These are phyloP conservation scores for Heterodera filipjevi DNA, from an alignment of 2,888 invertebrate species.

Conservation along the genomic window DNA sequence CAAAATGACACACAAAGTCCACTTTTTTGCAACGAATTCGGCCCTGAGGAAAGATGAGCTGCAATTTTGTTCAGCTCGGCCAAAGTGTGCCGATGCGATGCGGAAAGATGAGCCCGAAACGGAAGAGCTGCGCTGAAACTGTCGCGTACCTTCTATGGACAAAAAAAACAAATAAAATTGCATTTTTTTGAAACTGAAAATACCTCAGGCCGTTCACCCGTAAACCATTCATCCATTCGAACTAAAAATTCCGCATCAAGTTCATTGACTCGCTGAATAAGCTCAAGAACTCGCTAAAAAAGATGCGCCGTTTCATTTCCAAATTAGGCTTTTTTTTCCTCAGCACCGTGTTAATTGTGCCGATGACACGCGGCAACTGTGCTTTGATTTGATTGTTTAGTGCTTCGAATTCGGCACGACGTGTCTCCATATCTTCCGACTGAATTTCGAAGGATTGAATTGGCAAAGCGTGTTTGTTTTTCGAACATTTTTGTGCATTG, in stretches of 20 bases:
- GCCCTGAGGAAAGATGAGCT: conserved; percentile 18
- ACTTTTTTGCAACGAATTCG: conserved; percentile 18
- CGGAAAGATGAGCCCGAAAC: conserved; percentile 24
- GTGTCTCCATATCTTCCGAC: conserved; percentile 44
- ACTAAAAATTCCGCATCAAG: conserved; percentile 31
- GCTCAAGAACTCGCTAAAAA: conserved; percentile 33
- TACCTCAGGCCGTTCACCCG: conserved; percentile 34
- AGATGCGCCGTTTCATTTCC: neutral
- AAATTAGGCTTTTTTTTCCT: neutral
- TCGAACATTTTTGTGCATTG: conserved; percentile 40
- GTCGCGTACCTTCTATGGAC: conserved; percentile 20
- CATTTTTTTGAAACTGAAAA: neutral
- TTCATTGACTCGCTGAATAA: conserved; percentile 36
- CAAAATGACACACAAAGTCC: neutral
- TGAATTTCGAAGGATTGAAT: conserved; percentile 11
- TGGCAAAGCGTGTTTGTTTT: too few relatives aligned
- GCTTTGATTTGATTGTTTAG: conserved; percentile 57
- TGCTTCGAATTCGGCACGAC: conserved; percentile 54
- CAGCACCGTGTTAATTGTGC: conserved; percentile 43
- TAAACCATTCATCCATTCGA: conserved; percentile 33
- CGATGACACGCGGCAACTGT: conserved; percentile 53
- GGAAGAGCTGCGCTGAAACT: conserved; percentile 21
- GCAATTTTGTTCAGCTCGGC: conserved; percentile 26
- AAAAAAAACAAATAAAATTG: neutral
- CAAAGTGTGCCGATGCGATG: conserved; percentile 17